Evolutionary conservation across 2,113 vertebrate species (phyloP), one percentile per base, ranked within the genome.

Genomic region (Corynorhinus townsendii): DNA sequence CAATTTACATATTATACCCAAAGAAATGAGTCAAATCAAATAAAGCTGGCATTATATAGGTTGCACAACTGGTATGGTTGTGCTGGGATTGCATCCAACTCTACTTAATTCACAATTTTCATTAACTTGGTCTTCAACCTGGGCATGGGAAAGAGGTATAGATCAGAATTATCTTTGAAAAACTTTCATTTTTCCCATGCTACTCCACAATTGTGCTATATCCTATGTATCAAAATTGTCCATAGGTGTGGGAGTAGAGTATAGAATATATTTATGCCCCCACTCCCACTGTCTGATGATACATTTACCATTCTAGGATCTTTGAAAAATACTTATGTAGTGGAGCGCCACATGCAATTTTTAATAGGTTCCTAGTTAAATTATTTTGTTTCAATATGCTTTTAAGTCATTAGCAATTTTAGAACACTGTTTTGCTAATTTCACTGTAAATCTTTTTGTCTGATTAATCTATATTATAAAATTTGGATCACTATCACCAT

Each of bases 321-420:
- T 86, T 76, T 77, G 30, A 71, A 91, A 72, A 62, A 3, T 19
- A 30, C 20, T 84, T 73, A 83, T 0, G 8, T 69, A 8, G 30
- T 90, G 24, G 17, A 10, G 66, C 2, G 49, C 40, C 28, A 79
- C 0, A 2, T 75, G 17, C 1, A 35, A 43, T 28, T 87, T 94
- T 91, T 93, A 43, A 84, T 86, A 86, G 2, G 0, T 26, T 93
- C 77, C 19, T 38, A 86, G 49, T 81, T 69, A 75, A 75, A 69
- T 85, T 77, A 33, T 71, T 79, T 83, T 79, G 10, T 91, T 92
- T 82, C 22, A 49, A 28, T 28, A 3, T 80, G 47, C 59, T 82
- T 88, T 95, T 75, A 92, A 93, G 11, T 45, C 38, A 43, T 79
- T 92, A 62, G 24, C 89, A 45, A 68, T 40, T 93, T 90, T 52